A percentile compares a stretch with the other conserved stretches of the same genome.
phyloP scores from a whole-genome alignment of 2,113 vertebrate species.

The Anthoscopus minutus region DNA sequence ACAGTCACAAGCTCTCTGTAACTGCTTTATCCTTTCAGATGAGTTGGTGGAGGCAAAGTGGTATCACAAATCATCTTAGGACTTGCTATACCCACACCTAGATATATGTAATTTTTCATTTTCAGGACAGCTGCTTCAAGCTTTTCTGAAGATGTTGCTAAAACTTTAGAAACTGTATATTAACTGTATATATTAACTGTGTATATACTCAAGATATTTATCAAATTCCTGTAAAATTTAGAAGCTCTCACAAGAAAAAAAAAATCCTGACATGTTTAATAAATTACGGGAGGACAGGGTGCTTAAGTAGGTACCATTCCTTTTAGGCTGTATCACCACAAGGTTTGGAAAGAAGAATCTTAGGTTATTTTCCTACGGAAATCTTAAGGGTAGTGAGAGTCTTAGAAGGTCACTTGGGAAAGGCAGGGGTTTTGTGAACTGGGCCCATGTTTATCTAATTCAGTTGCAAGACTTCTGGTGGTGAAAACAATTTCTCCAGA shows the following conservation, averaged over 20 bases:
- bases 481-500: neutral
- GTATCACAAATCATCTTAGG: neutral
- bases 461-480: neutral
- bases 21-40: neutral
- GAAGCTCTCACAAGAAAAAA: neutral
- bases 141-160: neutral
- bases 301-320: neutral
- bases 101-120: neutral
- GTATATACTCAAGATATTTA: no score
- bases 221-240: neutral
- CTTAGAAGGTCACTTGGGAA: neutral
- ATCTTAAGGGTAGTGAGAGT: neutral
- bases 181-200: no score
- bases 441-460: neutral
- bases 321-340: neutral
- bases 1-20: neutral
- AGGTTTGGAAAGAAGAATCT: neutral
- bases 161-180: neutral
- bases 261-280: neutral
- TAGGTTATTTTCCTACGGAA: neutral
- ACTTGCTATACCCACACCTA: neutral
- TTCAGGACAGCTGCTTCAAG: neutral
- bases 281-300: neutral
- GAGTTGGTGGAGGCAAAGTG: neutral
- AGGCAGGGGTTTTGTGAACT: neutral